Evolutionary conservation across 2,797 vertebrate species (phyloP).

Genomic region (Presbytis comata): DNA sequence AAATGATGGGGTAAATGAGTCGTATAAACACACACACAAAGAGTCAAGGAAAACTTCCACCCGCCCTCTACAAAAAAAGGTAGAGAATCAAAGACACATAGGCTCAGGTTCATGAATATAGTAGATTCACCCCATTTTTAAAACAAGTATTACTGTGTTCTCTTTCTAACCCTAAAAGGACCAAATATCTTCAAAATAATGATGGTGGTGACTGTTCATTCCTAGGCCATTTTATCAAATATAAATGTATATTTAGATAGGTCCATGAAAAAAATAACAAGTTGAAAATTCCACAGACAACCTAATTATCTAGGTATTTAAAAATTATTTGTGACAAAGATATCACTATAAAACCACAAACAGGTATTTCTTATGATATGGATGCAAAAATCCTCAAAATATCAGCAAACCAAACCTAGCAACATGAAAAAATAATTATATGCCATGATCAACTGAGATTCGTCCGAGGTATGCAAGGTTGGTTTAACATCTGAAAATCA

Average conservation of each 20-base stretch:
- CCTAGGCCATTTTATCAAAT: neutral
- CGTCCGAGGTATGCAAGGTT: neutral
- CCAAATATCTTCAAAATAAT: neutral
- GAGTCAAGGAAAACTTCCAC: neutral
- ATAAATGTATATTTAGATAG: neutral
- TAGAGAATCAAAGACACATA: neutral
- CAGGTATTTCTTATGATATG: neutral
- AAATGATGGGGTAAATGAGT: neutral
- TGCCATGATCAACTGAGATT: neutral
- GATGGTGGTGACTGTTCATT: neutral
- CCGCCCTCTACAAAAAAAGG: neutral
- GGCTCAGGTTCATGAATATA: neutral
- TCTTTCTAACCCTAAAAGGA: neutral
- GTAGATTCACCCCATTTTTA: neutral
- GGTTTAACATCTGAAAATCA: neutral
- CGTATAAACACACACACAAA: neutral
- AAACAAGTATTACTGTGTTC: neutral
- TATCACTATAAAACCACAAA: neutral
- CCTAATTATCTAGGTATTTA: neutral
- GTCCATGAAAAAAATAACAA: neutral
- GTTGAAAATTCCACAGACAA: neutral
- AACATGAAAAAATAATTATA: conserved; percentile 3
- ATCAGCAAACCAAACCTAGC: neutral
- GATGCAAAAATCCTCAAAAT: neutral
- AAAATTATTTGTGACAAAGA: neutral